phyloP scores from a whole-genome alignment of 2,113 vertebrate genomes.

The Typhlomys cinereus region DNA sequence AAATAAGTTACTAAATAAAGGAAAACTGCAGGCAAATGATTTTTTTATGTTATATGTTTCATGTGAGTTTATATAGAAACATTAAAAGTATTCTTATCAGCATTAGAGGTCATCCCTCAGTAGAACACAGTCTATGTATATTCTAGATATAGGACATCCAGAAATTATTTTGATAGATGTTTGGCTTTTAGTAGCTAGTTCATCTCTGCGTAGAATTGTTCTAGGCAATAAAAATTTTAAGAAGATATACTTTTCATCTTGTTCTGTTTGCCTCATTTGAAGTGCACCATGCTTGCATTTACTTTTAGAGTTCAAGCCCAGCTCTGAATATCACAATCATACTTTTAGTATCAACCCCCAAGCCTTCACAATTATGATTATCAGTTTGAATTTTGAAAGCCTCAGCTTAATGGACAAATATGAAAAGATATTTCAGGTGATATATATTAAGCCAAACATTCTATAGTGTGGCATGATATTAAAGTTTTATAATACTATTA shows the following conservation, averaged over 20 bases:
- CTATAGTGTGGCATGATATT: slow-evolving; percentile 76
- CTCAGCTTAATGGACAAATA: slow-evolving; percentile 67
- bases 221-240: slow-evolving; percentile 1
- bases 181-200: slow-evolving; percentile 8
- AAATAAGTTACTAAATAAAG: background rate
- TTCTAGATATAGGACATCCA: background rate
- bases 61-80: slow-evolving; percentile 14
- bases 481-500: slow-evolving; percentile 52
- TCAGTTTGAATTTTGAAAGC: slow-evolving; percentile 72
- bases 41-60: slow-evolving; percentile 12
- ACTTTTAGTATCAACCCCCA: slow-evolving; percentile 56
- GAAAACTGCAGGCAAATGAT: background rate
- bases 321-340: slow-evolving; percentile 57
- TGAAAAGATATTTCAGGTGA: slow-evolving; percentile 78
- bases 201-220: slow-evolving; percentile 31
- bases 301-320: slow-evolving; percentile 72
- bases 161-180: slow-evolving; percentile 14
- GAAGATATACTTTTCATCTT: slow-evolving; percentile 20
- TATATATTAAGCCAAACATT: slow-evolving; percentile 79
- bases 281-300: slow-evolving; percentile 72
- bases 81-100: slow-evolving; percentile 16
- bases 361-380: slow-evolving; percentile 69
- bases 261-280: slow-evolving; percentile 57
- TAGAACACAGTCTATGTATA: background rate
- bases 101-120: background rate